A percentile compares a stretch with the other conserved stretches of the same genome.
These are phyloP conservation scores for Thamnaconus septentrionalis DNA, from an alignment of 2,113 vertebrate genomes.

Conservation along the genomic window DNA sequence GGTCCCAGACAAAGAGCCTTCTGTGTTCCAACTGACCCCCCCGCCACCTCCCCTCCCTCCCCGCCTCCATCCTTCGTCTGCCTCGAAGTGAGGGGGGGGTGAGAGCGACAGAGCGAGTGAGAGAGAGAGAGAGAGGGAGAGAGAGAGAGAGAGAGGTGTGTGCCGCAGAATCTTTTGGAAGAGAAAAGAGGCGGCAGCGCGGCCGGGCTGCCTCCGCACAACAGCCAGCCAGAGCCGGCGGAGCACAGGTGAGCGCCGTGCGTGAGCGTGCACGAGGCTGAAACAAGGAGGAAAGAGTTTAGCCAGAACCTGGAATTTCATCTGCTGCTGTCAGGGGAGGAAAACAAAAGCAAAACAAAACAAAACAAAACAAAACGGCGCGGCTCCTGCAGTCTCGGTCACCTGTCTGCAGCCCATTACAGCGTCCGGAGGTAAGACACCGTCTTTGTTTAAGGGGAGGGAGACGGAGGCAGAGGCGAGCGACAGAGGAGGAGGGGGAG, in stretches of 20 bases:
- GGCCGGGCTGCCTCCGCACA: slow-evolving; percentile 30
- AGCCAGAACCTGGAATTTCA: slow-evolving; percentile 25
- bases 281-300: slow-evolving; percentile 39
- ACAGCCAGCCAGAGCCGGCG: slow-evolving; percentile 53
- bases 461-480: slow-evolving; percentile 13
- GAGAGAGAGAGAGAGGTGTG: slow-evolving; percentile 48
- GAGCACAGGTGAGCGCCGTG: slow-evolving; percentile 69
- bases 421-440: slow-evolving; percentile 50
- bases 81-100: slow-evolving; percentile 36
- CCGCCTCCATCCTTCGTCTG: slow-evolving; percentile 68
- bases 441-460: slow-evolving; percentile 51
- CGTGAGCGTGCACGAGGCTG: slow-evolving; percentile 25
- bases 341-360: too few species aligned
- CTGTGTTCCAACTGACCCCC: slow-evolving; percentile 77
- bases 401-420: slow-evolving; percentile 51
- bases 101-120: slow-evolving; percentile 10
- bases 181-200: slow-evolving; percentile 69
- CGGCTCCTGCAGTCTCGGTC: slow-evolving; percentile 31
- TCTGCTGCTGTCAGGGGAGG: slow-evolving; percentile 21
- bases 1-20: slow-evolving; percentile 78
- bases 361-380: background rate
- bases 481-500: slow-evolving; percentile 9
- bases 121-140: slow-evolving; percentile 32
- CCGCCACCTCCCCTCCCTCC: slow-evolving; percentile 45
- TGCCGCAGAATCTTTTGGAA: slow-evolving; percentile 44